Percentiles rank a stretch among this genome's conserved stretches.
Conservation (phyloP, 2,113 vertebrate species). For the Lathamus discolor region DNA sequence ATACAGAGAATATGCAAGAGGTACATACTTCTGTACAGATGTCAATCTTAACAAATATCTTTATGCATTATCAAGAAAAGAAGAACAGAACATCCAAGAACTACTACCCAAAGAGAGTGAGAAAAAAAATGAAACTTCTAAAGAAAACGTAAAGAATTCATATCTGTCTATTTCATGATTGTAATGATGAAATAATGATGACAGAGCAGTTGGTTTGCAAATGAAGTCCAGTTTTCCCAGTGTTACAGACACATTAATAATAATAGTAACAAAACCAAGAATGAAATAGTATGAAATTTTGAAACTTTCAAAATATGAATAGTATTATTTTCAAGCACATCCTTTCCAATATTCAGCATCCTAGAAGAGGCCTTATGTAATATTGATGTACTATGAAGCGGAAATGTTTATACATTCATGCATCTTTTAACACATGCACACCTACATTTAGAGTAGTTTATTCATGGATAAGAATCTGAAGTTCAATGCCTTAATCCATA, state of each 20-base stretch:
- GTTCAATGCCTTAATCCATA: neutral
- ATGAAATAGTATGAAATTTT: neutral
- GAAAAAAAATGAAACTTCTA: neutral
- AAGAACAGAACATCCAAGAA: neutral
- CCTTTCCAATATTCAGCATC: neutral
- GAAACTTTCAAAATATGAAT: neutral
- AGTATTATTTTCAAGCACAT: neutral
- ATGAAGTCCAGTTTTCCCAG: neutral
- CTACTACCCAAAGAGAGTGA: neutral
- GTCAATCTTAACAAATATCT: neutral
- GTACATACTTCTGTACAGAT: neutral
- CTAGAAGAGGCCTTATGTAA: neutral
- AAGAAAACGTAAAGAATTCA: neutral
- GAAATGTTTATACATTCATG: neutral
- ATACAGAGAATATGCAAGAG: neutral
- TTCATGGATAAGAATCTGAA: neutral
- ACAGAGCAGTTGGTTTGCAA: neutral
- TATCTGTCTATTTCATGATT: neutral
- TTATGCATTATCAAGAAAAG: neutral
- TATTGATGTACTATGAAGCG: neutral
- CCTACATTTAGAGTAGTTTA: neutral
- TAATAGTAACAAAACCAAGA: neutral
- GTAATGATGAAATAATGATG: neutral
- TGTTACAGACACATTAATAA: neutral
- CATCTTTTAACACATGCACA: neutral